Conservation (phyloP, 2,888 invertebrate species). For the Lepidochrysops patricia region DNA sequence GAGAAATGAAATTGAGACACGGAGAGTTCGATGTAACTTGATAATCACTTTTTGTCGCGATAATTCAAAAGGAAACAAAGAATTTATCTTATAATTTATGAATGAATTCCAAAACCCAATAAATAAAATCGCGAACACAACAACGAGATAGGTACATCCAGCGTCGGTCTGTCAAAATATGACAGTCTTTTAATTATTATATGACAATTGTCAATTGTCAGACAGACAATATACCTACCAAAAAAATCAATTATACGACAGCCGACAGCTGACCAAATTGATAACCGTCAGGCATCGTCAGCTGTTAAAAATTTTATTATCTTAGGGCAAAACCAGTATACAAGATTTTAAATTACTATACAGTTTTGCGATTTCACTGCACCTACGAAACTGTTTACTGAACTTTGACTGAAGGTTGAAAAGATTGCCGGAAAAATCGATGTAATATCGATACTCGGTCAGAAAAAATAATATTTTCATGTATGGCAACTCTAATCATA, state of each 20-base stretch:
- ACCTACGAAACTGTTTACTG: too few relatives aligned
- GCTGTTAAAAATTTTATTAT: too few relatives aligned
- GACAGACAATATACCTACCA: too few relatives aligned
- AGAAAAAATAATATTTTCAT: slow-evolving; percentile 8
- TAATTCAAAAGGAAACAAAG: neutral
- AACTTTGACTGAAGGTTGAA: too few relatives aligned
- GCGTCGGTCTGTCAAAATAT: neutral
- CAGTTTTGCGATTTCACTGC: too few relatives aligned
- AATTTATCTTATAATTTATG: neutral
- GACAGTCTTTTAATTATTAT: neutral
- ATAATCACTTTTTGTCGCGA: neutral
- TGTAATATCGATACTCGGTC: neutral
- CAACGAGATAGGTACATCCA: neutral
- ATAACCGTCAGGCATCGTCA: too few relatives aligned
- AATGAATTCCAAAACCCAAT: neutral
- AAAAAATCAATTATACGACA: too few relatives aligned
- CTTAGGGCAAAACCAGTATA: too few relatives aligned
- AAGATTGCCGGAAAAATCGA: too few relatives aligned
- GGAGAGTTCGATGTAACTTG: neutral
- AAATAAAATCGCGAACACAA: neutral
- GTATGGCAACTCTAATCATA: slow-evolving; percentile 23
- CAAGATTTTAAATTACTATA: too few relatives aligned
- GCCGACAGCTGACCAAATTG: too few relatives aligned
- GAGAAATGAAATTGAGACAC: neutral
- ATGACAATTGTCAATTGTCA: too few relatives aligned